Conservation (phyloP, 2,888 invertebrate genomes). For the Neuroscelio doddi region DNA sequence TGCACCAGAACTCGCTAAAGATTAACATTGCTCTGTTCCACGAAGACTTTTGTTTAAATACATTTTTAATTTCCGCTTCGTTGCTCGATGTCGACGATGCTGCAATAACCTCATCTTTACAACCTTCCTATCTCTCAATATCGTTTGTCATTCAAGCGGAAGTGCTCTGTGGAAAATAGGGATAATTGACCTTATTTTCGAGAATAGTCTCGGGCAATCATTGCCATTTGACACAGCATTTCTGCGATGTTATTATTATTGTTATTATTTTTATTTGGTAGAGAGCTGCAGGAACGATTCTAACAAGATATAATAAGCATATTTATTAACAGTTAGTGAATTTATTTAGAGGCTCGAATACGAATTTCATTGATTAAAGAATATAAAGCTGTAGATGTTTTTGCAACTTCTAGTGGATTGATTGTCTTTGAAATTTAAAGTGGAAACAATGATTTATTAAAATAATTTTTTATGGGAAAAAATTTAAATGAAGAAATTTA, state of each 20-base stretch:
- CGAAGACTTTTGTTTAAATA: slow-evolving; percentile 30
- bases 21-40: slow-evolving; percentile 25
- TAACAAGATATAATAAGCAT: slow-evolving; percentile 24
- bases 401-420: too few species aligned
- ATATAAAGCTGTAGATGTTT: too few species aligned
- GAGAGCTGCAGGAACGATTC: too few species aligned
- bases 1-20: slow-evolving; percentile 30
- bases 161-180: slow-evolving; percentile 12
- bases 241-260: too few species aligned
- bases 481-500: too few species aligned
- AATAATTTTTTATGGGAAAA: too few species aligned
- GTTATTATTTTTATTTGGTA: too few species aligned
- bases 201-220: too few species aligned
- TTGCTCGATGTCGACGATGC: slow-evolving; percentile 16
- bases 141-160: slow-evolving; percentile 21
- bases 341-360: slow-evolving; percentile 3
- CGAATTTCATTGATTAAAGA: slow-evolving; percentile 5
- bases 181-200: slow-evolving; percentile 32
- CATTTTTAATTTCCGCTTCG: slow-evolving; percentile 27
- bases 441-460: too few species aligned
- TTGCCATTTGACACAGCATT: too few species aligned
- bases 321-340: too few species aligned
- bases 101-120: slow-evolving; percentile 18
- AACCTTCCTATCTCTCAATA: slow-evolving; percentile 19
- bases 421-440: too few species aligned